Evolutionary conservation across 2,113 vertebrate species (phyloP).

Genomic region (Cynocephalus volans): DNA sequence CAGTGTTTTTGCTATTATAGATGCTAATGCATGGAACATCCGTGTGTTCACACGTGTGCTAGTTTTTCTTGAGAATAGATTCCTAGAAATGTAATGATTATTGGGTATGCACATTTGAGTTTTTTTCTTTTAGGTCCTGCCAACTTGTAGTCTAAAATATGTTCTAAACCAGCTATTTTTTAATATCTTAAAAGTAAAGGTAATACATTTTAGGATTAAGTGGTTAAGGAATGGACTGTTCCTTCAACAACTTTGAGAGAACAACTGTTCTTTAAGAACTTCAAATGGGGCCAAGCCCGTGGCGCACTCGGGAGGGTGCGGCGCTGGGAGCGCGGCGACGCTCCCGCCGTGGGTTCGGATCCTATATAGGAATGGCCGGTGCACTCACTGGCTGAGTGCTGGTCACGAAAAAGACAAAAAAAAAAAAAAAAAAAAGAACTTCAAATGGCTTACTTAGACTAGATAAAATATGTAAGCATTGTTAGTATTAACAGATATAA

Average conservation of each 20-base stretch:
- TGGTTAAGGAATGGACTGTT: neutral
- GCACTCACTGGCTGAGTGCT: no score
- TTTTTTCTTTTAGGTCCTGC: constrained; percentile 37
- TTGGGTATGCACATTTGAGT: neutral
- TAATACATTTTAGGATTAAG: neutral
- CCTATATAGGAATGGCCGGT: no score
- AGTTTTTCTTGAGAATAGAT: constrained; percentile 6
- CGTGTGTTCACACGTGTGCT: neutral
- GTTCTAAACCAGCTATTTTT: constrained; percentile 8
- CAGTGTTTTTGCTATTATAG: neutral
- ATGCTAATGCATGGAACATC: neutral
- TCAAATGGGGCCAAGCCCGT: no score
- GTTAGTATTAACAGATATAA: neutral
- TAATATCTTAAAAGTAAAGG: constrained; percentile 30
- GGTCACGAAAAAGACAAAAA: no score
- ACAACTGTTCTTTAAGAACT: no score
- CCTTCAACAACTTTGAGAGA: neutral
- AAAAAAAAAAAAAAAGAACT: no score
- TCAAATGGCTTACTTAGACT: neutral
- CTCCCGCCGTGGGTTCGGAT: no score
- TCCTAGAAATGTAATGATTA: neutral
- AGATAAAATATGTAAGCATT: neutral
- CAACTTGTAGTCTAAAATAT: constrained; percentile 5
- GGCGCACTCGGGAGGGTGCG: no score
- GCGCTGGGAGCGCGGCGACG: no score